These are phyloP conservation scores for Pomatostomus ruficeps DNA, from an alignment of 2,113 vertebrate species.

Conservation along the genomic window DNA sequence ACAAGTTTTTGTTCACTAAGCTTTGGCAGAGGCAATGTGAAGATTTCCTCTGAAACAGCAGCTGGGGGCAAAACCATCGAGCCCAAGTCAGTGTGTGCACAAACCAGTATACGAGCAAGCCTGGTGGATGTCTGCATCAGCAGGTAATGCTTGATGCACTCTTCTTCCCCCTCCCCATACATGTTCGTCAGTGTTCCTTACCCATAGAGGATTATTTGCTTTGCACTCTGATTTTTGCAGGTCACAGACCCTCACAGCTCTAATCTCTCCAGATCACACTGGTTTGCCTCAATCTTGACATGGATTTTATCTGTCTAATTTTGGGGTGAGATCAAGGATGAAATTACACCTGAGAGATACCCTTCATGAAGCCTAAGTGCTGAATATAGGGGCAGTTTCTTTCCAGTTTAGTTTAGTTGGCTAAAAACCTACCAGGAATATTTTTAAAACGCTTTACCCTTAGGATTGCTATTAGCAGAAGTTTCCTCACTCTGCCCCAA, in stretches of 20 bases:
- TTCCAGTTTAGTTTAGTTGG: neutral
- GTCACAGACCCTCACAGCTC: neutral
- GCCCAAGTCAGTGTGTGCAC: neutral
- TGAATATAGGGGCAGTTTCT: fast-evolving
- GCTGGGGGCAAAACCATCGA: neutral
- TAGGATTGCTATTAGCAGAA: neutral
- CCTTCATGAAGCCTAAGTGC: neutral
- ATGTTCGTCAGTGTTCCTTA: neutral
- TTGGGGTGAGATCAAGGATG: neutral
- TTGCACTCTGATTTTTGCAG: neutral
- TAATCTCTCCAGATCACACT: neutral
- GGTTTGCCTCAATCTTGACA: neutral
- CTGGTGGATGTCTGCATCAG: neutral
- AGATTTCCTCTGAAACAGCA: neutral
- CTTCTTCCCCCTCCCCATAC: neutral
- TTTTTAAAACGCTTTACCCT: neutral
- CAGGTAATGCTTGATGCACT: neutral
- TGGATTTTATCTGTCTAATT: neutral
- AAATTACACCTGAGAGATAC: neutral
- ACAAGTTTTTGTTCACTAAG: neutral
- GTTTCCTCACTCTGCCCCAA: neutral
- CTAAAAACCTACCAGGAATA: neutral
- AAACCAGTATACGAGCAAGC: neutral
- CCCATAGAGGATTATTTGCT: neutral
- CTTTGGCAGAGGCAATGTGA: neutral